Base-by-base conservation (phyloP, 2,797 vertebrate species). In the Siniperca undulata region DNA sequence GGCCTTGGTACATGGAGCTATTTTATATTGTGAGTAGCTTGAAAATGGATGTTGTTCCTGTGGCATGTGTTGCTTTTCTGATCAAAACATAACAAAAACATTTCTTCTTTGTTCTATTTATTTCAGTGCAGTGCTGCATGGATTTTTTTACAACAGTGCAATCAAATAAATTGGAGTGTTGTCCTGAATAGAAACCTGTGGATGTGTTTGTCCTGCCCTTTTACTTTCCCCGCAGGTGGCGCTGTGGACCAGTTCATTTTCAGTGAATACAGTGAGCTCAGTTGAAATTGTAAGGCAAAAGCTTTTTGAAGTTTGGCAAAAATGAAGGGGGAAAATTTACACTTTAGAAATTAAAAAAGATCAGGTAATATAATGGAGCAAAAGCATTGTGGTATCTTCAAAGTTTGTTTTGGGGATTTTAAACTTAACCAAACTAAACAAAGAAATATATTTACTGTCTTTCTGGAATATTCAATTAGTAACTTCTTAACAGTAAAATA, bases 121-220 rank as follows among this genome's bases (percentile, higher is more conserved):
- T 90, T 83, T 82, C 50, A 84, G 52, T 90, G 72, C 9, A 78
- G 81, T 90, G 71, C 20, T 76, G 91, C 92, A 93, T 94, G 91
- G n/a, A 22, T 50, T 74, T 61, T 68, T 82, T 83, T 27, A 17
- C 42, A 53, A 75, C 46, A 11, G 84, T 91, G 85, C 84, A 93
- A 92, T 92, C 80, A 80, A 92, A 84, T 85, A 79, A 83, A 90
- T 59, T 72, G 38, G 36, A 81, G 50, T 73, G 55, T 77, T 60
- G 46, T 79, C 34, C 24, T 42, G 22, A 78, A 11, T 14, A 79
- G 40, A 69, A 69, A 61, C 40, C 13, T 40, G 44, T 40, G 30
- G 46, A 16, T 34, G 34, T 77, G 22, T 50, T 14, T 44, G 64
- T 62, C 12, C 13, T 62, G 53, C 85, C 13, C 34, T 59, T 59